Base-by-base conservation (phyloP, 1,140 invertebrate species). In the Tribolium castaneum region DNA sequence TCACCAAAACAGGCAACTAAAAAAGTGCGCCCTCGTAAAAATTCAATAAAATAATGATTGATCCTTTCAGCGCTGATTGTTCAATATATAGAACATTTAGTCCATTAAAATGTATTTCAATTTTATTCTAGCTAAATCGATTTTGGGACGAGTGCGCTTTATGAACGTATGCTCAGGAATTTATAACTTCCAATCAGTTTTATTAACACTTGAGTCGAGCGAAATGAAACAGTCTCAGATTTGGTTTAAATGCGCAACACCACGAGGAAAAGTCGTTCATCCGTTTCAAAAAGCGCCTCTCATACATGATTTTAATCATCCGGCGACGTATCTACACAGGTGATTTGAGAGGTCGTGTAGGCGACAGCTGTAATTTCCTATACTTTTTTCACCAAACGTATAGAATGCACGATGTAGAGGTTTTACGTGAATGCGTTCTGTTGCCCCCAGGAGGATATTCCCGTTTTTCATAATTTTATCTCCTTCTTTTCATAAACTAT, bases 381-480 rank as follows among this genome's bases (percentile, higher is more conserved):
- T 30, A 66, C 30, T 66, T 66, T 66, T 59, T 59, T 59, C 54
- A 59, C 1, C 54, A 6, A 54, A 16, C 14, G 52, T 54, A 22
- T 59, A 59, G 16, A 59, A 59, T 59, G 54, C 25, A 45, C 19
- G 22, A 59, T 22, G 54, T 59, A 59, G 54, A 59, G 54, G 54
- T 59, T 59, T 59, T 59, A 59, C 54, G 54, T 59, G 54, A 59
- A 59, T 59, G 54, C 54, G 16, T 59, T 59, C 19, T 10, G 16
- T 59, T 59, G 54, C 54, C 54, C 54, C 30, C 54, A 25, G 54
- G 54, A 59, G 54, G 54, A 59, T 59, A 59, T 7, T 59, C 54
- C 54, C 54, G 54, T 59, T 59, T 59, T 59, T 59, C 54, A 59
- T 59, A 59, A 59, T 59, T 59, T 59, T 59, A 59, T 59, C 54